Conservation (phyloP, 2,113 vertebrate genomes). For the Daubentonia madagascariensis region DNA sequence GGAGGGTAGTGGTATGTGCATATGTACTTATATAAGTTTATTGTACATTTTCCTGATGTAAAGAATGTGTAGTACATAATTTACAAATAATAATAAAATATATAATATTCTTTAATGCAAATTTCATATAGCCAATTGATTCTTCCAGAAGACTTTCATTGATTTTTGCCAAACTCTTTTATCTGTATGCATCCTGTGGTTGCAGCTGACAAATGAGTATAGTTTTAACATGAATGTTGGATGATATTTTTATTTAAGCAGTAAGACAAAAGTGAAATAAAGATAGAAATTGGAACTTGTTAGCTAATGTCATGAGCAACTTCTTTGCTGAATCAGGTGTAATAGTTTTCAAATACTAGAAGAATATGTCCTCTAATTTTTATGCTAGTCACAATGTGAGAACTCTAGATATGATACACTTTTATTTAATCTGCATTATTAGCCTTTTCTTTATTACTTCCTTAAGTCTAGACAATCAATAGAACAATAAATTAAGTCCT, state of each 20-base stretch:
- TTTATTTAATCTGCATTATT: background rate
- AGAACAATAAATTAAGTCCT: background rate
- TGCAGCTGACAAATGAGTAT: background rate
- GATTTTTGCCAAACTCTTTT: background rate
- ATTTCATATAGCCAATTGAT: background rate
- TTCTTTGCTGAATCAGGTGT: background rate
- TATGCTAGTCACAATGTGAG: background rate
- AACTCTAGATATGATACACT: background rate
- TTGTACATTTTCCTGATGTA: background rate
- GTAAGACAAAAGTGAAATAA: background rate
- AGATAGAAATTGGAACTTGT: background rate
- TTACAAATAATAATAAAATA: background rate
- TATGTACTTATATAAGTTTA: background rate
- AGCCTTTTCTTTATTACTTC: background rate
- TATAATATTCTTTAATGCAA: background rate
- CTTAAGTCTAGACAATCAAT: background rate
- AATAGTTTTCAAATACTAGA: background rate
- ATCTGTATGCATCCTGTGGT: background rate
- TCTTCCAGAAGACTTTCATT: background rate
- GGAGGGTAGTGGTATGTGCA: accelerated
- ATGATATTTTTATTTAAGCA: background rate
- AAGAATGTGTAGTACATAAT: background rate
- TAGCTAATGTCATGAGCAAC: background rate
- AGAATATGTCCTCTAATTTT: background rate
- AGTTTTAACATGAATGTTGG: background rate